phyloP scores from a whole-genome alignment of 2,113 vertebrate species.

The Catharus fuscescens region DNA sequence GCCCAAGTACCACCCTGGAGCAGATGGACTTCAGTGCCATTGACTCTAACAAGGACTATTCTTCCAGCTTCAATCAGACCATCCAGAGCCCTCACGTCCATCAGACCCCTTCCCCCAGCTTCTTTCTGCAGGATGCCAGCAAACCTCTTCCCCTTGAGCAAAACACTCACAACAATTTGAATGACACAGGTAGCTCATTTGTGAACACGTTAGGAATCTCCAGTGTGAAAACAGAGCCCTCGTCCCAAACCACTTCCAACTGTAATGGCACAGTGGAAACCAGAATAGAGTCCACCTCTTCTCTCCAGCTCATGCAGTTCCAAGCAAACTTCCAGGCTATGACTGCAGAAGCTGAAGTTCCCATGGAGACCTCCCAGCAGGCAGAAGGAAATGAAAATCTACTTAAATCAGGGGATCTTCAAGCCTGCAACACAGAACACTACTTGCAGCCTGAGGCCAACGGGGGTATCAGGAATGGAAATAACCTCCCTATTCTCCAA shows the following conservation, averaged over 20 bases:
- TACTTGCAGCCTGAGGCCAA: constrained; percentile 88
- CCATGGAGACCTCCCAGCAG: constrained; percentile 82
- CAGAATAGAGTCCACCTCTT: constrained; percentile 80
- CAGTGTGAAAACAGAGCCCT: constrained; percentile 90
- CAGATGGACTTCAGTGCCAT: constrained; percentile 99
- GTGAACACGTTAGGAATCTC: constrained; percentile 74
- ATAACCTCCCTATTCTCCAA: constrained; percentile 88
- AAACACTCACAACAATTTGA: constrained; percentile 77
- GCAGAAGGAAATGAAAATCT: constrained; percentile 84
- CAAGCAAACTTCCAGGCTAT: constrained; percentile 90
- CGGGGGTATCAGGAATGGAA: constrained; percentile 79
- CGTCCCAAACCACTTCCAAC: constrained; percentile 83
- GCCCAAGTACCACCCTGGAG: constrained; percentile 97
- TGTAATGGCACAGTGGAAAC: constrained; percentile 89
- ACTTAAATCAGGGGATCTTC: constrained; percentile 92
- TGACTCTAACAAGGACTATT: constrained; percentile 95
- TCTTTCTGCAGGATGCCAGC: constrained; percentile 94
- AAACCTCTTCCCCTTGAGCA: constrained; percentile 81
- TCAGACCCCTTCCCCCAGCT: constrained; percentile 94
- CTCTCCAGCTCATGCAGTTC: constrained; percentile 96
- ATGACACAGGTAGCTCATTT: constrained; percentile 74
- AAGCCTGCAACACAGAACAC: constrained; percentile 88
- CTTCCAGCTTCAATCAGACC: constrained; percentile 86
- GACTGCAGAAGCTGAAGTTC: constrained; percentile 83
- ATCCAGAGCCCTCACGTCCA: constrained; percentile 92